Conservation (phyloP, 2,888 invertebrate genomes). For the Macaria liturata region DNA sequence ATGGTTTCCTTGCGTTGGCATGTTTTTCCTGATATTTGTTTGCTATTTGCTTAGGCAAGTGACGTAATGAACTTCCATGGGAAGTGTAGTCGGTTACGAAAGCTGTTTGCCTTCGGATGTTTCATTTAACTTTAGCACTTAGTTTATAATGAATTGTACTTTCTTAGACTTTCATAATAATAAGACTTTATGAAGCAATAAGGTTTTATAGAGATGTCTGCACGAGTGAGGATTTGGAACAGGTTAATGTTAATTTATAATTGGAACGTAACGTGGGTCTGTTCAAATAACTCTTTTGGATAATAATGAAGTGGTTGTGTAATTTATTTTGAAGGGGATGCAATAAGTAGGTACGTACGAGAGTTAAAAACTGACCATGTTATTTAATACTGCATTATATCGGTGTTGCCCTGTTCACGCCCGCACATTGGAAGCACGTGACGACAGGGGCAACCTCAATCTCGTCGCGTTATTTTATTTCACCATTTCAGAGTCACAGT, state of each 20-base stretch:
- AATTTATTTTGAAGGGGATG: background rate
- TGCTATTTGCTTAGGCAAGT: conserved; percentile 26
- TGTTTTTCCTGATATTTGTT: conserved; percentile 29
- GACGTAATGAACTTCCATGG: conserved; percentile 27
- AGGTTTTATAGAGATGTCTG: conserved; percentile 19
- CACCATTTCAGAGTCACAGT: conserved; percentile 72
- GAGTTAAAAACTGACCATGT: conserved; percentile 3
- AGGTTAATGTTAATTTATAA: background rate
- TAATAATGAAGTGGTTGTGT: too few species aligned
- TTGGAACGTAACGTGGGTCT: background rate
- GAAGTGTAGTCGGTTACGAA: conserved; percentile 22
- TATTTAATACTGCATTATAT: conserved; percentile 37
- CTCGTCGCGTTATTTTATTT: conserved; percentile 75
- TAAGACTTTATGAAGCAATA: conserved; percentile 22
- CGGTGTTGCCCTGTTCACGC: conserved; percentile 41
- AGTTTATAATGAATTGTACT: conserved; percentile 24
- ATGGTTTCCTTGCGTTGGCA: conserved; percentile 29
- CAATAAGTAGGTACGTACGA: background rate
- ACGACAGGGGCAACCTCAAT: conserved; percentile 59
- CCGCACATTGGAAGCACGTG: conserved; percentile 53
- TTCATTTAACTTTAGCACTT: conserved; percentile 27
- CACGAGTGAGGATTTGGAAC: conserved; percentile 4
- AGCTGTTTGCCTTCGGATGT: conserved; percentile 20
- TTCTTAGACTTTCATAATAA: conserved; percentile 20
- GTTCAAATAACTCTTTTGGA: background rate